Evolutionary conservation across 2,113 vertebrate species (phyloP), one percentile per base, ranked within the genome.

Genomic region (Cettia cetti): DNA sequence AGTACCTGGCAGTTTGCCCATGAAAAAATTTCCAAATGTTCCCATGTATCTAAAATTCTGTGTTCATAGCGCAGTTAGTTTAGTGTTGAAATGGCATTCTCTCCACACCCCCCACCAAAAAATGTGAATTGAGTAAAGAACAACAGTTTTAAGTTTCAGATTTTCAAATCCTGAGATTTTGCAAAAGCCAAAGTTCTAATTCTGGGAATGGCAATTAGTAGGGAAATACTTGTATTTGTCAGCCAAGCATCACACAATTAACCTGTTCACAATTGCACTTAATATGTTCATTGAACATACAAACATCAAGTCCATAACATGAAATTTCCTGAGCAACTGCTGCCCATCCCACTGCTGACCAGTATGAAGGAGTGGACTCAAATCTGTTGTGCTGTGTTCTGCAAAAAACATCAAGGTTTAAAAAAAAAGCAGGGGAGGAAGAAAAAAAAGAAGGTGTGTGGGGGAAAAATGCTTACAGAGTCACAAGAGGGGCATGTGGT

Each of bases 51-150:
- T 90, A 31, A 92, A 80, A 68, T 13, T 12, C 8, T 37, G 17
- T 60, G 15, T 33, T 95, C 71, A 40, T 31, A 69, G 30, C 22
- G 35, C 27, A 15, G 35, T 82, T 66, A 15, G 35, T 82, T 66
- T 27, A 61, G 7, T 2, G 10, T 42, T 13, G 4, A 23, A 78
- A 61, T 8, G 39, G 16, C 28, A 28, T 47, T 59, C 21, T 18
- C 9, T 44, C 10, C 13, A 6, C 3, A 16, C 0, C 4, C 11
- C 7, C 11, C 17, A 35, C 11, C 24, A 47, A 54, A 54, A 17
- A 9, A 16, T 24, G 22, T 12, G 37, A 86, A 31, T 8, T 15
- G 13, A 74, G 24, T 10, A 30, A 49, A 40, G 8, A 61, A 26
- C 7, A 85, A 50, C 2, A 8, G 10, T 49, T 82, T 52, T 13